Evolutionary conservation across 2,888 invertebrate species (phyloP), one percentile per base, ranked within the genome.

Genomic region (Apodemia duryi): DNA sequence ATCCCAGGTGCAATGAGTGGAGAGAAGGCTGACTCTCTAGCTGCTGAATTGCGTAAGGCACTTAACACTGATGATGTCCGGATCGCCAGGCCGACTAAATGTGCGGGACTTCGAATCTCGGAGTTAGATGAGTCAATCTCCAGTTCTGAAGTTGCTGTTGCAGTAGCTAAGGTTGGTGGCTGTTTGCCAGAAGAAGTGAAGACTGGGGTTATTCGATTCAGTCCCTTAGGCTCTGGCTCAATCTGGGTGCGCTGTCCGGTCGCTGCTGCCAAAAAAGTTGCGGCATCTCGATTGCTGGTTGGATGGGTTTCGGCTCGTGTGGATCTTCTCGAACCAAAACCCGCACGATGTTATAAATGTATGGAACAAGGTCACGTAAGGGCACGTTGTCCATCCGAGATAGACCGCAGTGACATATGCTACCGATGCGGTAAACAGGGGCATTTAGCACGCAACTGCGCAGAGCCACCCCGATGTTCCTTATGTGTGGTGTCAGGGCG

Each of bases 391-490:
- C 41, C 61, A 0, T 5, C 63, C 0, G 63, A 63, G 6, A 52
- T 29, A 0, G 69, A 67, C 29, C 65, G 69, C 13, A 65, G 66
- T 32, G 11, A 29, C 1, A 28, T 32, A 1, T 69, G 67, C 54
- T 68, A 63, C 63, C 66, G 69, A 7, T 70, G 65, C 69, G 63
- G 7, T 75, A 63, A 49, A 61, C 72, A 79, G 3, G 66, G 66
- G 1, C 67, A 68, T 7, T 49, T 62, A 41, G 63, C 66, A 3
- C 32, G 21, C 1, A 9, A 3, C 2, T 69, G 69, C 29, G 28
- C 61, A 0, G 63, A 60, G 0, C 28, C 4, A 5, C 66, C 66
- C 2, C 64, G 63, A 1, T 68, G 68, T 29, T 60, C 62, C 1
- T 1, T 65, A 1, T 68, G 68, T 29, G 49, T 28, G 5, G 61